phyloP scores from a whole-genome alignment of 1,140 invertebrate genomes.

The Philotrypesis tridentata region DNA sequence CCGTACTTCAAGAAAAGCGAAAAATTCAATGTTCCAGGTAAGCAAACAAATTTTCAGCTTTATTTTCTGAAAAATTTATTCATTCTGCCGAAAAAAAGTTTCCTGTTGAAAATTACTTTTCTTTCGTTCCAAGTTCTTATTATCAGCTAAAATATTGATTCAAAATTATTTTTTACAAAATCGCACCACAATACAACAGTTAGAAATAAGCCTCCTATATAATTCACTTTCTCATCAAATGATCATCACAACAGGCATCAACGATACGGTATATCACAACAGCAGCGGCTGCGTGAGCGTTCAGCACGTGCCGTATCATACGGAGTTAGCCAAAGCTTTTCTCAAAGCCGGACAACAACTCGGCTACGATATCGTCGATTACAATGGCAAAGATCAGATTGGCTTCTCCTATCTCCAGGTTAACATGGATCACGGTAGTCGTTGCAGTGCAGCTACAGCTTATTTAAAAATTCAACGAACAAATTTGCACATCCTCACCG shows the following conservation, averaged over 20 bases:
- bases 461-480: slow-evolving; percentile 81
- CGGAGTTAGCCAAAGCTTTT: slow-evolving; percentile 78
- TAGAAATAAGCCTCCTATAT: too few species aligned
- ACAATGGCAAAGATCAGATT: slow-evolving; percentile 83
- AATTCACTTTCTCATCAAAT: background rate
- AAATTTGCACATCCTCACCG: slow-evolving; percentile 83
- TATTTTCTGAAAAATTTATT: slow-evolving; percentile 76
- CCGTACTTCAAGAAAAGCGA: slow-evolving; percentile 88
- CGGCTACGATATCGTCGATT: slow-evolving; percentile 82
- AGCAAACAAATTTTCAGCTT: slow-evolving; percentile 72
- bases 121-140: too few species aligned
- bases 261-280: background rate
- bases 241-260: background rate
- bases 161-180: too few species aligned
- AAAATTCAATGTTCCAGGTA: slow-evolving; percentile 82
- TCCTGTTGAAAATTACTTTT: background rate
- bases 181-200: too few species aligned
- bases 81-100: too few species aligned
- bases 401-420: slow-evolving; percentile 84
- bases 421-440: slow-evolving; percentile 85
- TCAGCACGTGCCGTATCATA: slow-evolving; percentile 66
- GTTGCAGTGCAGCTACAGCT: slow-evolving; percentile 88
- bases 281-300: slow-evolving; percentile 52
- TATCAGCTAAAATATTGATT: too few species aligned
- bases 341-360: slow-evolving; percentile 81